Percentiles rank a stretch among this genome's conserved stretches.
phyloP scores from a whole-genome alignment of 1,140 invertebrate genomes.

The Drosophila subobscura region DNA sequence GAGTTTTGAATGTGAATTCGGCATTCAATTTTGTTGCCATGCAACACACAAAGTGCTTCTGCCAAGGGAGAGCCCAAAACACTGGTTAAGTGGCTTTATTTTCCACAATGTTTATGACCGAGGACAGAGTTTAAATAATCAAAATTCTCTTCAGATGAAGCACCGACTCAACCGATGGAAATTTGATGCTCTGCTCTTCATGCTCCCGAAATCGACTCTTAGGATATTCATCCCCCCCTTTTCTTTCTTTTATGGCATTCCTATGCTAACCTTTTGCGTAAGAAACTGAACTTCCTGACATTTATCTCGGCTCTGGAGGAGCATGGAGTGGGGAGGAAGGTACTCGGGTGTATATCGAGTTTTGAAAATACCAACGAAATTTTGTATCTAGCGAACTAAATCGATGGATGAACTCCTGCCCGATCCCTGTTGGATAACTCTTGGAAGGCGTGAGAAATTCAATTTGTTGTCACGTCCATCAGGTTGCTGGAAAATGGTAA shows the following conservation, averaged over 20 bases:
- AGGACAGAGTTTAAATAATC: conserved; percentile 45
- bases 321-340: not conserved
- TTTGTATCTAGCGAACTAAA: conserved; percentile 37
- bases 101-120: conserved; percentile 30
- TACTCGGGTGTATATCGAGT: conserved; percentile 15
- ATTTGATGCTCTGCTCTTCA: conserved; percentile 42
- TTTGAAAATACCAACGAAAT: conserved; percentile 42
- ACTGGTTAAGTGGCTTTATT: conserved; percentile 52
- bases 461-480: conserved; percentile 75
- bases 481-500: conserved; percentile 31
- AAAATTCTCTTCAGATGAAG: conserved; percentile 38
- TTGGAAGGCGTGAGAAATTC: conserved; percentile 72
- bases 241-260: conserved; percentile 39
- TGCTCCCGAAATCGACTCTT: conserved; percentile 3
- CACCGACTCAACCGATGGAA: conserved; percentile 17
- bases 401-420: too few species aligned
- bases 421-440: not conserved
- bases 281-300: conserved; percentile 45
- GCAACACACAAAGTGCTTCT: conserved; percentile 6
- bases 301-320: conserved; percentile 28
- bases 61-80: not conserved
- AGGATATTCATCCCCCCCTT: conserved; percentile 3
- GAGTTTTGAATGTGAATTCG: conserved; percentile 59
- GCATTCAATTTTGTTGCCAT: conserved; percentile 70
- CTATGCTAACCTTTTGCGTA: conserved; percentile 33